phyloP scores from a whole-genome alignment of 2,113 vertebrate species.

The Bos indicus region DNA sequence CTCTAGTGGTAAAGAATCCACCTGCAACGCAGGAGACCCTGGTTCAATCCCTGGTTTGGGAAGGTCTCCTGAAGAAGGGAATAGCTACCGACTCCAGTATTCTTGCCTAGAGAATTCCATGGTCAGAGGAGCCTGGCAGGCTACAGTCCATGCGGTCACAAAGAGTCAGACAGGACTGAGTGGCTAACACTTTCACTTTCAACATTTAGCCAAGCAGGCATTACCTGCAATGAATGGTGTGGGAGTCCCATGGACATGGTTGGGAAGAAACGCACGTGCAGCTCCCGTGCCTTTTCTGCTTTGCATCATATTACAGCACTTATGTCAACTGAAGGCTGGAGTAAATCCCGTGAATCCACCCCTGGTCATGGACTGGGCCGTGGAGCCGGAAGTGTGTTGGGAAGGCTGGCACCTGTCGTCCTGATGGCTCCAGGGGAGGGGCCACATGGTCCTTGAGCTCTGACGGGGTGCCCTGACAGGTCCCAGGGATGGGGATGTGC shows the following conservation, averaged over 20 bases:
- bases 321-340: background rate
- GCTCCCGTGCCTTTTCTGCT: background rate
- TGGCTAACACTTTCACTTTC: background rate
- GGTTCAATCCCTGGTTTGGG: background rate
- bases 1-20: background rate
- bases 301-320: rapidly evolving
- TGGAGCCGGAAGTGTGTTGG: too few species aligned
- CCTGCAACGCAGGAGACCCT: background rate
- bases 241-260: rapidly evolving
- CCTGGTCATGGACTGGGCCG: rapidly evolving
- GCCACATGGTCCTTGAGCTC: rapidly evolving
- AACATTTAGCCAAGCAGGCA: background rate
- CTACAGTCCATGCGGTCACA: background rate
- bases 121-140: background rate
- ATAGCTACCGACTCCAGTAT: background rate
- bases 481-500: background rate
- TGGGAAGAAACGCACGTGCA: rapidly evolving
- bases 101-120: background rate
- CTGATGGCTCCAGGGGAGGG: rapidly evolving
- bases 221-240: background rate
- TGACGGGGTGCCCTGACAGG: background rate
- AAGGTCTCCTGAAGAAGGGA: background rate
- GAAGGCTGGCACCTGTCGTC: too few species aligned
- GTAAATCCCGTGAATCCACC: rapidly evolving
- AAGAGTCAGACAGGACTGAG: background rate